Percentiles rank a stretch among this genome's conserved stretches.
Evolutionary conservation across 2,113 vertebrate species (phyloP).

Genomic region (Prionailurus viverrinus): DNA sequence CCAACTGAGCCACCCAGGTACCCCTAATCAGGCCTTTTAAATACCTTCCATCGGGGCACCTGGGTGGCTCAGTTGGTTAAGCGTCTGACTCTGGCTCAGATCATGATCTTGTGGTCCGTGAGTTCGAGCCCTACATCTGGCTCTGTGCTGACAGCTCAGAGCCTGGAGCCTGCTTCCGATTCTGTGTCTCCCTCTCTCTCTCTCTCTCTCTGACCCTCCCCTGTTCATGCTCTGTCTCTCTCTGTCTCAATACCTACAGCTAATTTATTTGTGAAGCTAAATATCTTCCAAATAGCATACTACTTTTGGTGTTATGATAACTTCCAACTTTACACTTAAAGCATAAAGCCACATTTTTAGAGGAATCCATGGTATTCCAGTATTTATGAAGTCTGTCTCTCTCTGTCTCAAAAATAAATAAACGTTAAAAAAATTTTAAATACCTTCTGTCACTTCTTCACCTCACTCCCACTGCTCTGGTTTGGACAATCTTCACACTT

Average conservation of each 20-base stretch:
- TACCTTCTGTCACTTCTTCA: not conserved
- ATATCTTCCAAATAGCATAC: not conserved
- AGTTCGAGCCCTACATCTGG: too few relatives aligned
- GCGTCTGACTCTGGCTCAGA: too few relatives aligned
- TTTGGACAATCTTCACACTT: not conserved
- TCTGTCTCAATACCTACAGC: not conserved
- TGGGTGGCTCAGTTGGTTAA: too few relatives aligned
- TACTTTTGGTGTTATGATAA: not conserved
- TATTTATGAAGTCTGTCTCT: not conserved
- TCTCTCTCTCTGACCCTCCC: too few relatives aligned
- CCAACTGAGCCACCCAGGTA: not conserved
- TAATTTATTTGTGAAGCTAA: slow-evolving; percentile 17
- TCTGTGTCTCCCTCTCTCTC: too few relatives aligned
- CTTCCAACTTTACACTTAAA: not conserved
- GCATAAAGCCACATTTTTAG: not conserved
- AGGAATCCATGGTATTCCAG: not conserved
- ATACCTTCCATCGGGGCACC: too few relatives aligned
- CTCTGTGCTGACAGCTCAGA: too few relatives aligned
- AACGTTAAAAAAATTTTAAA: too few relatives aligned
- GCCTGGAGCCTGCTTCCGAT: too few relatives aligned
- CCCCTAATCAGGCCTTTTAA: not conserved
- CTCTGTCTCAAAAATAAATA: too few relatives aligned
- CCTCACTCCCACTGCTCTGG: not conserved
- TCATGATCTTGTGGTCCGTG: too few relatives aligned
- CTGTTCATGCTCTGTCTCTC: too few relatives aligned